Evolutionary conservation across 2,888 invertebrate species (phyloP).

Genomic region (Escarpia spicata): DNA sequence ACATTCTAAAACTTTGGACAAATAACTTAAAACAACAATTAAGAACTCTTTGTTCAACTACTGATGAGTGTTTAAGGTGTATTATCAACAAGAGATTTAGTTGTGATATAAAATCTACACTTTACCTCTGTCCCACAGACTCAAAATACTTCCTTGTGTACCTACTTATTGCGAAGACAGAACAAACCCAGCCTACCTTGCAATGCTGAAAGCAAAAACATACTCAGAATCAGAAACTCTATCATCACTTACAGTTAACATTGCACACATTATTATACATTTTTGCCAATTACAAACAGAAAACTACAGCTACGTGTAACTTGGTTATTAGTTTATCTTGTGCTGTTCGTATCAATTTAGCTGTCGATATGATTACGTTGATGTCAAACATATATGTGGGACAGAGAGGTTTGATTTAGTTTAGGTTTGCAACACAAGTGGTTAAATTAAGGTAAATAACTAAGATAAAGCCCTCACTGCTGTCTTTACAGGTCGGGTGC

Average conservation of each 20-base stretch:
- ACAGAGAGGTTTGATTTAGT: background rate
- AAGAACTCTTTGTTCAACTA: background rate
- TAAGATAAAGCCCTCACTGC: background rate
- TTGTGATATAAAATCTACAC: background rate
- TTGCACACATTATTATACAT: background rate
- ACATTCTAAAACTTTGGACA: background rate
- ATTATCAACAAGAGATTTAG: background rate
- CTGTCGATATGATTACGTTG: background rate
- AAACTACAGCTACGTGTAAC: background rate
- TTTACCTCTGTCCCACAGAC: background rate
- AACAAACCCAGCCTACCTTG: background rate
- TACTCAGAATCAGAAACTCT: conserved; percentile 6
- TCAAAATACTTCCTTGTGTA: background rate
- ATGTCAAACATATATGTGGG: background rate
- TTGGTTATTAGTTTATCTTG: background rate
- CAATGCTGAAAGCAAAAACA: background rate
- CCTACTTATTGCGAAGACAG: background rate
- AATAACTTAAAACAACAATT: background rate
- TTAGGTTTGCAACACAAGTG: background rate
- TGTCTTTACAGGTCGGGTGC: background rate
- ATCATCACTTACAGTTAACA: background rate
- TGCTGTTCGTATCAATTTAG: too few relatives aligned
- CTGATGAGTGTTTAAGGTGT: background rate
- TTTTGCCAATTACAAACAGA: background rate
- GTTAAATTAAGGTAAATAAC: background rate